Percentiles rank a stretch among this genome's conserved stretches.
Conservation (phyloP, 2,113 vertebrate species). For the Dicrurus megarhynchus region DNA sequence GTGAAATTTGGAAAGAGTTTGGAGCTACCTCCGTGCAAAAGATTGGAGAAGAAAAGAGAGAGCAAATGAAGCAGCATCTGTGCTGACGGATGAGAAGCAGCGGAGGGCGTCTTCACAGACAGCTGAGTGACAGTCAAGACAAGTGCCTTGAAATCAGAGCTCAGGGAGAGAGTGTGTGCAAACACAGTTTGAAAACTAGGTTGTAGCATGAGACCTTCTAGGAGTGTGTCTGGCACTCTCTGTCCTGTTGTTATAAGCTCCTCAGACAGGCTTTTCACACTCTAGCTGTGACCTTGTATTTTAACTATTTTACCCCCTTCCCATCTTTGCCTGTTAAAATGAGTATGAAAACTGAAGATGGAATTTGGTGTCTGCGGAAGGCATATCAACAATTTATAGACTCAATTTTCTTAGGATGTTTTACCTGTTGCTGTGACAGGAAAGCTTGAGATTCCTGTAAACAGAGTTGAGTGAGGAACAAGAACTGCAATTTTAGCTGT, state of each 20-base stretch:
- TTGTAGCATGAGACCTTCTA: neutral
- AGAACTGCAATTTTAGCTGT: neutral
- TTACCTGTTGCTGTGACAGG: constrained; percentile 8
- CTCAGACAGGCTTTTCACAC: neutral
- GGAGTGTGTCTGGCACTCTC: neutral
- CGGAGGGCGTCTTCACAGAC: fast-evolving
- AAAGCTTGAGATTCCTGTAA: neutral
- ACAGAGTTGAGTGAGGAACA: neutral
- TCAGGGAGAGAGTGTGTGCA: neutral
- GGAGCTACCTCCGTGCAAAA: neutral
- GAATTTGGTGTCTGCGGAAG: neutral
- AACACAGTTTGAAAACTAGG: neutral
- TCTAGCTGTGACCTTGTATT: neutral
- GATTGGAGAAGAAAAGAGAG: neutral
- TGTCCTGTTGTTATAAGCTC: neutral
- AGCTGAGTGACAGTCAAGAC: neutral
- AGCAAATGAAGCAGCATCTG: neutral
- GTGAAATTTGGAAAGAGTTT: neutral
- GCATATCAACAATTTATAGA: neutral
- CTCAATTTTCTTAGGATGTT: neutral
- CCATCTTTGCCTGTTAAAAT: neutral
- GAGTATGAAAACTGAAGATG: neutral
- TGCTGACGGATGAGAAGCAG: neutral
- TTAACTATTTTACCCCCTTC: neutral
- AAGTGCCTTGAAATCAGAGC: neutral